phyloP scores from a whole-genome alignment of 2,113 vertebrate species.

The Callorhinus ursinus region DNA sequence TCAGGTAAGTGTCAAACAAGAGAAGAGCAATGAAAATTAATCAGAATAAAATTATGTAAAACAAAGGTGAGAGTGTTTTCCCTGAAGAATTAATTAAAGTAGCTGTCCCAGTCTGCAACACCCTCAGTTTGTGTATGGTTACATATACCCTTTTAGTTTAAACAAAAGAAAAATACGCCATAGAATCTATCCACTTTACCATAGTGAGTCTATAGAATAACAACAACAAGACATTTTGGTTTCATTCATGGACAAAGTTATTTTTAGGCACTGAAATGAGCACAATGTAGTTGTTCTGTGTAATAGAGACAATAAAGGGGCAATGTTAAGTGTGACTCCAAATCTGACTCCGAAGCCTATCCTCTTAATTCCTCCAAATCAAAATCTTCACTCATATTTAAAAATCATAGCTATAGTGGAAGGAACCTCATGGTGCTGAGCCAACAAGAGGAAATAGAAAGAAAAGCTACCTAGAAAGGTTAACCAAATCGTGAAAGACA shows the following conservation, averaged over 20 bases:
- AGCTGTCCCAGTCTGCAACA: not conserved
- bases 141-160: not conserved
- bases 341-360: not conserved
- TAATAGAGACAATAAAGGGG: not conserved
- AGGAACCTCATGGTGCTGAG: not conserved
- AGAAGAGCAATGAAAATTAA: not conserved
- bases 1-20: conserved; percentile 7
- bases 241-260: not conserved
- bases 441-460: not conserved
- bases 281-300: not conserved
- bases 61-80: conserved; percentile 37
- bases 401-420: not conserved
- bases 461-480: not conserved
- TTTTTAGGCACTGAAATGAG: not conserved
- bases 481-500: not conserved
- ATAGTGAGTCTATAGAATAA: not conserved
- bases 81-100: conserved; percentile 37
- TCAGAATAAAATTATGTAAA: conserved; percentile 29
- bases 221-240: not conserved
- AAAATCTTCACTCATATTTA: not conserved
- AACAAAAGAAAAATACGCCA: not conserved
- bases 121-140: not conserved
- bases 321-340: not conserved
- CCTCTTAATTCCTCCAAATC: not conserved
- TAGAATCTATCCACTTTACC: not conserved